Evolutionary conservation across 2,797 vertebrate species (phyloP).

Genomic region (Onychomys arenicola): DNA sequence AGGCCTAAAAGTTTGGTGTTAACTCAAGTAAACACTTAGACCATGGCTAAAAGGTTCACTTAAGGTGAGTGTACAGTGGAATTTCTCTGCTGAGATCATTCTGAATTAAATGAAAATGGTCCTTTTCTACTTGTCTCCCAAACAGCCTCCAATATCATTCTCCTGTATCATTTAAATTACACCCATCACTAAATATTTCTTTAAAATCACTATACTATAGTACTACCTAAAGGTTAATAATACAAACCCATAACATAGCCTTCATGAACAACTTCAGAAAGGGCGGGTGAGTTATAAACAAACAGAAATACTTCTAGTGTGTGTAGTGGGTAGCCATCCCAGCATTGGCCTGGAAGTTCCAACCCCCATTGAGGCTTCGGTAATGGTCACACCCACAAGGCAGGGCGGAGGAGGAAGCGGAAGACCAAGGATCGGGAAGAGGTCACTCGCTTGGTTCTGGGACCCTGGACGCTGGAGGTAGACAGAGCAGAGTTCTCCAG

Average conservation of each 20-base stretch:
- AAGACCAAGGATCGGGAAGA: too few relatives aligned
- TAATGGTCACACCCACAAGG: too few relatives aligned
- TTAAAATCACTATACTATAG: conserved; percentile 67
- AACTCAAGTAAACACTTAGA: conserved; percentile 54
- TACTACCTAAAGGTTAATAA: conserved; percentile 58
- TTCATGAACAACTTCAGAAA: conserved; percentile 59
- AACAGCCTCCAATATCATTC: conserved; percentile 69
- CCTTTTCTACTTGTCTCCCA: conserved; percentile 65
- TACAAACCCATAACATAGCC: conserved; percentile 40
- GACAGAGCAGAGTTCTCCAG: too few relatives aligned
- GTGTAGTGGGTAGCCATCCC: too few relatives aligned
- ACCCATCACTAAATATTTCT: conserved; percentile 67
- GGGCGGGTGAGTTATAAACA: neutral
- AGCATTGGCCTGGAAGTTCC: too few relatives aligned
- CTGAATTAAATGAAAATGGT: conserved; percentile 73
- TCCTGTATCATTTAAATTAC: conserved; percentile 63
- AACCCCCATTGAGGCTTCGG: too few relatives aligned
- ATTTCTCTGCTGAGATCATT: conserved; percentile 65
- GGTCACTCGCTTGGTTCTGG: too few relatives aligned
- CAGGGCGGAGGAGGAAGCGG: too few relatives aligned
- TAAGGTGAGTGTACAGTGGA: conserved; percentile 72
- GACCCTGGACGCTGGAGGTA: too few relatives aligned
- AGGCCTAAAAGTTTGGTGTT: neutral
- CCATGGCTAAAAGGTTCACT: conserved; percentile 59
- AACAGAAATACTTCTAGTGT: conserved; percentile 4